phyloP scores from a whole-genome alignment of 2,113 vertebrate genomes.

The Hoplias malabaricus region DNA sequence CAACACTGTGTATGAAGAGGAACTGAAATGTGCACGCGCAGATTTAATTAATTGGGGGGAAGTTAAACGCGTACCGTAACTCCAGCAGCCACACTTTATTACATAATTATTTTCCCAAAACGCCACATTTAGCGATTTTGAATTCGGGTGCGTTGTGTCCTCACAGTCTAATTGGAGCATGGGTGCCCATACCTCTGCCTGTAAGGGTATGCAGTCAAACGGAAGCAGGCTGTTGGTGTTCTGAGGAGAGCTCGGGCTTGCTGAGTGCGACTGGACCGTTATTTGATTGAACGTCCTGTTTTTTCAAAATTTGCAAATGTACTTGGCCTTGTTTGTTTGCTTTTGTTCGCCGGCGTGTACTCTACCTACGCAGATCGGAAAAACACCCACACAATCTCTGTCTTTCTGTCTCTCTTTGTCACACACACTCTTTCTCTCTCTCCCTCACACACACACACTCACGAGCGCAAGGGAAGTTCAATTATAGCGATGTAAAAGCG shows the following conservation, averaged over 20 bases:
- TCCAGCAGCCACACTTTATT: too few relatives aligned
- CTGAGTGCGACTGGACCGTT: not conserved
- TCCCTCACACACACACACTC: slow-evolving; percentile 20
- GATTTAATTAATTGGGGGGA: too few relatives aligned
- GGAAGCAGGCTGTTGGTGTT: not conserved
- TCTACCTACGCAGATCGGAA: slow-evolving; percentile 38
- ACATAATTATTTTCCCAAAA: too few relatives aligned
- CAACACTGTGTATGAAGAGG: too few relatives aligned
- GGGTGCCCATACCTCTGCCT: too few relatives aligned
- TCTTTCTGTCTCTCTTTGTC: not conserved
- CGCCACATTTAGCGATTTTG: too few relatives aligned
- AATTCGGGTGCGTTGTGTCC: too few relatives aligned
- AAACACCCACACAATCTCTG: slow-evolving; percentile 17
- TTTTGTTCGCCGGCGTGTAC: slow-evolving; percentile 43
- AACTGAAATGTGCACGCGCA: too few relatives aligned
- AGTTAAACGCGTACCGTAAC: too few relatives aligned
- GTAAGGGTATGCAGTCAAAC: too few relatives aligned
- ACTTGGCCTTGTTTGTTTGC: slow-evolving; percentile 45
- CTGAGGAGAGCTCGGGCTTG: not conserved
- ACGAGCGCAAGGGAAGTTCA: slow-evolving; percentile 49
- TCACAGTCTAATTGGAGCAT: too few relatives aligned
- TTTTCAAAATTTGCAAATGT: slow-evolving; percentile 20
- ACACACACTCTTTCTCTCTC: slow-evolving; percentile 6
- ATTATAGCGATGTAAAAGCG: slow-evolving; percentile 49
- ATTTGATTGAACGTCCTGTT: not conserved